Conservation (phyloP, 2,888 invertebrate species). For the Polyommatus iphigenia region DNA sequence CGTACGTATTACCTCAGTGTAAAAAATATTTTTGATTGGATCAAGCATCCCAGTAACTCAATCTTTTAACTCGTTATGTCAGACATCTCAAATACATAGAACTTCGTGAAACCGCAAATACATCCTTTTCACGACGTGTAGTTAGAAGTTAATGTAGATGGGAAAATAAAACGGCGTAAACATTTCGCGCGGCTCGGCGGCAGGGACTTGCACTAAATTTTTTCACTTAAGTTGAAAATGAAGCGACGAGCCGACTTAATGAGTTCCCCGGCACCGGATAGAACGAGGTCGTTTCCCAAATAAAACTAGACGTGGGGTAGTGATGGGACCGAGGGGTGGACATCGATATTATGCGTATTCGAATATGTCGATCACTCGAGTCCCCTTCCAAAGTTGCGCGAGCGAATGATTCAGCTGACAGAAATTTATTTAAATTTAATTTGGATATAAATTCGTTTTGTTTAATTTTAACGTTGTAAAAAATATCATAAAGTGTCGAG, state of each 20-base stretch:
- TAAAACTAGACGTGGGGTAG: constrained; percentile 33
- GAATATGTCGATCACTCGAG: background rate
- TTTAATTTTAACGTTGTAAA: background rate
- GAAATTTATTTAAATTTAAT: too few relatives aligned
- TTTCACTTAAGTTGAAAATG: constrained; percentile 45
- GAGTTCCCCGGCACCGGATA: constrained; percentile 40
- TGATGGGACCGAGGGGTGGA: background rate
- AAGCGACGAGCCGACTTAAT: constrained; percentile 45
- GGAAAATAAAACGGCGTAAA: constrained; percentile 30
- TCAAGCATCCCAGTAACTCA: background rate
- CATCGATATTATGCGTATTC: background rate
- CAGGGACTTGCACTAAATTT: constrained; percentile 42
- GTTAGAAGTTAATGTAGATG: constrained; percentile 22
- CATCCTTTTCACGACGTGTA: constrained; percentile 12
- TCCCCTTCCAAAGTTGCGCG: background rate
- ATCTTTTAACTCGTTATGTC: background rate
- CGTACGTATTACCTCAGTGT: too few relatives aligned
- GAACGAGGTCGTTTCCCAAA: constrained; percentile 39
- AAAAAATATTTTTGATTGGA: background rate
- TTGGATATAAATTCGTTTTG: too few relatives aligned
- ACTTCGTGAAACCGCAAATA: background rate
- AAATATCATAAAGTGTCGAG: background rate
- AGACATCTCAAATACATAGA: constrained; percentile 1
- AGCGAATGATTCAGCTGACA: background rate
- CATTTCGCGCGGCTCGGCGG: constrained; percentile 33